These are phyloP conservation scores for Cochlearius cochlearius DNA, from an alignment of 2,113 vertebrate species.

Conservation along the genomic window DNA sequence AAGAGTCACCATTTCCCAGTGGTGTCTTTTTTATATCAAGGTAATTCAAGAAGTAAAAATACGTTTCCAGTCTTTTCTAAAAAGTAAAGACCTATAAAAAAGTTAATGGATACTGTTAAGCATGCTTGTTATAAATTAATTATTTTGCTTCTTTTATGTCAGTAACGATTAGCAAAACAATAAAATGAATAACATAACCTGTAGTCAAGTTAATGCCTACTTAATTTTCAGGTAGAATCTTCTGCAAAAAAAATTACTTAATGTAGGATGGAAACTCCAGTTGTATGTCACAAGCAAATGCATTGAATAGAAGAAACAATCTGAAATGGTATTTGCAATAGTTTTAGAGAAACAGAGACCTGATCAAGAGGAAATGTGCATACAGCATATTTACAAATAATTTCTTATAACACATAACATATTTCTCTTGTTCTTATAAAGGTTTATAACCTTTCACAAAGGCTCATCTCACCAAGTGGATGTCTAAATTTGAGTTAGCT, in stretches of 20 bases:
- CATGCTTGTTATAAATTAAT: background rate
- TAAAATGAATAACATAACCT: slow-evolving; percentile 10
- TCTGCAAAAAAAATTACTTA: slow-evolving; percentile 56
- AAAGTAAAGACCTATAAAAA: background rate
- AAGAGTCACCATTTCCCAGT: background rate
- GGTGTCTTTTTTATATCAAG: background rate
- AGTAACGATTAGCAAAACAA: background rate
- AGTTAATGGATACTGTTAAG: background rate
- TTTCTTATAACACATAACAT: background rate
- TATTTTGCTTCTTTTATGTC: background rate
- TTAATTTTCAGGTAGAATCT: slow-evolving; percentile 43
- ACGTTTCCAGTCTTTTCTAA: background rate
- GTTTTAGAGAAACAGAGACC: slow-evolving; percentile 63
- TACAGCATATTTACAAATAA: background rate
- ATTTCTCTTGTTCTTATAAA: background rate
- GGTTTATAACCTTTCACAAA: background rate
- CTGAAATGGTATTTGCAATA: slow-evolving; percentile 64
- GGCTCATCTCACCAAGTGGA: background rate
- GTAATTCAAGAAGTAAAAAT: background rate
- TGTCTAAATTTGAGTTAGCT: background rate
- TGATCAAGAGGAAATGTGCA: slow-evolving; percentile 60
- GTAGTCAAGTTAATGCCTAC: slow-evolving; percentile 36
- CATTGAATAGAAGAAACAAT: slow-evolving; percentile 54
- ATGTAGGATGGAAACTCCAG: slow-evolving; percentile 58
- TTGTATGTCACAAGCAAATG: slow-evolving; percentile 50